These are phyloP conservation scores for Acyrthosiphon pisum DNA, from an alignment of 1,140 invertebrate genomes.

Conservation along the genomic window DNA sequence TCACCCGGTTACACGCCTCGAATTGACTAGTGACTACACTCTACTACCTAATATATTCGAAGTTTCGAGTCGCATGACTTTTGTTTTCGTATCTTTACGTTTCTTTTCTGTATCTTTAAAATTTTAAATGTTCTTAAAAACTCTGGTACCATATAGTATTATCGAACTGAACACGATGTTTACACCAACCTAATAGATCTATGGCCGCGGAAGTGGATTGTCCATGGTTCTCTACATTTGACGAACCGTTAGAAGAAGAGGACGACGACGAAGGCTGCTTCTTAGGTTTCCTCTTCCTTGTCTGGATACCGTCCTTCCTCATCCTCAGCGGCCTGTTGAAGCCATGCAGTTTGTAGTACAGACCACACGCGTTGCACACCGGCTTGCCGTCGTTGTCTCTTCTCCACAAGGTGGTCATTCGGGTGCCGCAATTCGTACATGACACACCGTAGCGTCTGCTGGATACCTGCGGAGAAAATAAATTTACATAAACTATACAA, in stretches of 20 bases:
- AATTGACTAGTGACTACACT: neutral
- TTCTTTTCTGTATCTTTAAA: neutral
- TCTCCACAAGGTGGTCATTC: slow-evolving; percentile 94
- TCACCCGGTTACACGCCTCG: neutral
- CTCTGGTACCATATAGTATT: neutral
- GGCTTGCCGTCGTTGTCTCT: slow-evolving; percentile 96
- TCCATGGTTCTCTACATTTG: neutral
- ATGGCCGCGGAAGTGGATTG: slow-evolving; percentile 15
- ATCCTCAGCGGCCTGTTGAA: slow-evolving; percentile 91
- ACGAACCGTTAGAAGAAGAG: neutral
- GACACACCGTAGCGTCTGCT: slow-evolving; percentile 84
- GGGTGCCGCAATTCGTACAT: slow-evolving; percentile 95
- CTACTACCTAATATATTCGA: neutral
- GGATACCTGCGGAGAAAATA: slow-evolving; percentile 75
- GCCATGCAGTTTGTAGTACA: slow-evolving; percentile 96
- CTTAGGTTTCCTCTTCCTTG: slow-evolving; percentile 93
- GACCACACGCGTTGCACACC: slow-evolving; percentile 96
- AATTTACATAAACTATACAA: slow-evolving; percentile 2
- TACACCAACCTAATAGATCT: slow-evolving; percentile 23
- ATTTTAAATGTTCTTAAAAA: neutral
- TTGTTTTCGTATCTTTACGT: neutral
- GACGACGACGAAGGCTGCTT: slow-evolving; percentile 64
- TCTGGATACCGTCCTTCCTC: slow-evolving; percentile 97
- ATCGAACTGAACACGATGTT: neutral
- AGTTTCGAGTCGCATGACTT: no score